Evolutionary conservation across 2,113 vertebrate species (phyloP).

Genomic region (Odobenus rosmarus): DNA sequence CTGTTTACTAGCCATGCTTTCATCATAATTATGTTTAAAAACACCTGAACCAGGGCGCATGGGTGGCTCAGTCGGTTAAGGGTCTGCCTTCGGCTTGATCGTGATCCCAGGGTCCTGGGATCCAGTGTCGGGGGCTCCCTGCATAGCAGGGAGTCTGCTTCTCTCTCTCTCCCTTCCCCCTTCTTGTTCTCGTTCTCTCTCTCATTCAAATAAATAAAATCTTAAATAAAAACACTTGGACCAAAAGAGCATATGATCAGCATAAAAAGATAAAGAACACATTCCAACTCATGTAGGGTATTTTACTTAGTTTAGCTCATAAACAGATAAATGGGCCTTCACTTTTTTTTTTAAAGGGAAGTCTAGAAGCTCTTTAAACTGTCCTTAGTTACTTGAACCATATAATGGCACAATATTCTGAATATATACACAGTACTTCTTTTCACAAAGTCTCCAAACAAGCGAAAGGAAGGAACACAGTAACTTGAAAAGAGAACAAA

Average conservation of each 20-base stretch:
- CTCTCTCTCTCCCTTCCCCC: no score
- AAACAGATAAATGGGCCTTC: not conserved
- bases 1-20: not conserved
- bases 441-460: not conserved
- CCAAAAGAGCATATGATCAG: not conserved
- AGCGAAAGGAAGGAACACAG: not conserved
- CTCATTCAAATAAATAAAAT: no score
- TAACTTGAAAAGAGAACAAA: slow-evolving; percentile 28
- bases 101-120: no score
- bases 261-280: not conserved
- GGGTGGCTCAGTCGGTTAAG: no score
- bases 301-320: not conserved
- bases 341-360: not conserved
- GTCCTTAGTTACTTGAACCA: not conserved
- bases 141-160: no score
- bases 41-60: not conserved
- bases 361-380: not conserved
- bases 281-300: not conserved
- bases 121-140: no score
- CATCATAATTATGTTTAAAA: not conserved
- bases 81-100: no score
- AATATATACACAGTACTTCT: not conserved
- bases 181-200: no score
- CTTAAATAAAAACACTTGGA: not conserved
- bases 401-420: not conserved